Evolutionary conservation across 2,113 vertebrate species (phyloP), one percentile per base, ranked within the genome.

Genomic region (Daboia siamensis): DNA sequence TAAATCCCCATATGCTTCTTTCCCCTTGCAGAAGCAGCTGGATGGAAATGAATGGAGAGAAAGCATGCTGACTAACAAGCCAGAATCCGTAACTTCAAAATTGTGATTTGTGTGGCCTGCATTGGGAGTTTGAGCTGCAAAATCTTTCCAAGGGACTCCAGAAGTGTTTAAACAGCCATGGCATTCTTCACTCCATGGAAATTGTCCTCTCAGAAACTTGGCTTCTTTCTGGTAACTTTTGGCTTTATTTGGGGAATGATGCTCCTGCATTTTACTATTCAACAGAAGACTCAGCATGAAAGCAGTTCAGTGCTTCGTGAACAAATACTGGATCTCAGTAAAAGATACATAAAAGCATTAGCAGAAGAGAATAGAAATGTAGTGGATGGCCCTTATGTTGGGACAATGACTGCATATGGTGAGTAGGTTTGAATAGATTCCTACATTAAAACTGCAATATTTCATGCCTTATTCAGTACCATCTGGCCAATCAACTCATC

Each of bases 171-270:
- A 95, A 94, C 95, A 97, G 97, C 96, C 96, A 99, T 99, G 99
- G 99, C 98, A 90, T 96, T 98, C 59, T 98, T 98, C 69, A 98
- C 98, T 97, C 97, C 99, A 85, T 99, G 99, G 99, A 99, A 99
- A 97, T 97, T 99, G 93, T 99, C 99, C 0, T 99, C 99, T 94
- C 99, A 99, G 97, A 99, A 99, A 97, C 98, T 99, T 6, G 99
- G 99, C 94, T 99, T 99, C 96, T 99, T 99, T 95, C 97, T 99
- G 57, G 99, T 99, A 97, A 98, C 99, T 97, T 99, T 99, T 84
- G 99, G 99, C 91, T 99, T 99, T 97, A 99, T 99, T 97, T 99
- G 99, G 99, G 99, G 99, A 88, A 99, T 99, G 99, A 99, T 99
- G 99, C 98, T 99, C 94, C 97, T 99, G 88, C 99, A 99, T 97